A percentile compares a stretch with the other conserved stretches of the same genome.
phyloP scores from a whole-genome alignment of 2,113 vertebrate species.

The Hyperopisus bebe region DNA sequence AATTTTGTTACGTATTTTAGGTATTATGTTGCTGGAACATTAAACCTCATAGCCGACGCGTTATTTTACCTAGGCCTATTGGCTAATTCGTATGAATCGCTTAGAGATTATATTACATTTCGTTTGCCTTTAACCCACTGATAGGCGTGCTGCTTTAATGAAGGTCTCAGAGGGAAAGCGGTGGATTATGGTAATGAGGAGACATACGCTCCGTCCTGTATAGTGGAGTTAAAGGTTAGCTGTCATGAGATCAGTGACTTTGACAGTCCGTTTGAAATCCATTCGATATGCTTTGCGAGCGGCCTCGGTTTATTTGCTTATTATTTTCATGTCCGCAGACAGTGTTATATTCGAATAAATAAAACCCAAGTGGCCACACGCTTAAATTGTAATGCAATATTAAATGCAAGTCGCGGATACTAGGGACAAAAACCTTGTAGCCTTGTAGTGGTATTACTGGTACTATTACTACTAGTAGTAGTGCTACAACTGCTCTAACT shows the following conservation, averaged over 20 bases:
- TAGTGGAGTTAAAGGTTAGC: constrained; percentile 73
- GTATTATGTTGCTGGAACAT: neutral
- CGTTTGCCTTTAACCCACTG: constrained; percentile 43
- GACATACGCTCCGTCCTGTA: constrained; percentile 75
- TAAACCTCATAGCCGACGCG: neutral
- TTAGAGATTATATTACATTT: constrained; percentile 35
- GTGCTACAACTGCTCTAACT: neutral
- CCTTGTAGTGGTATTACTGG: neutral
- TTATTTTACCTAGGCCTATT: neutral
- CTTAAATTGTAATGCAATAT: neutral
- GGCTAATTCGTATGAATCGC: constrained; percentile 17
- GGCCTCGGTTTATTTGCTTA: constrained; percentile 12
- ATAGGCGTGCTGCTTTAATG: constrained; percentile 88
- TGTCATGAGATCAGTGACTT: constrained; percentile 71
- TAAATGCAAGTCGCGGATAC: neutral
- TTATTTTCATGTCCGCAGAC: neutral
- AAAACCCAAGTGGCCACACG: constrained; percentile 1
- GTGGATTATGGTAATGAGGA: constrained; percentile 93
- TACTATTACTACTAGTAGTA: neutral
- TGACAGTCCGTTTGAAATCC: constrained; percentile 72
- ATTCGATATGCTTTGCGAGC: constrained; percentile 61
- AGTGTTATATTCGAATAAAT: constrained; percentile 10
- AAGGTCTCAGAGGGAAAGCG: constrained; percentile 85
- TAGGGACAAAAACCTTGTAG: neutral
- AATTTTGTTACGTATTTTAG: neutral